Percentiles rank a stretch among this genome's conserved stretches.
Evolutionary conservation across 2,797 vertebrate genomes (phyloP).

Genomic region (Notamacropus eugenii): DNA sequence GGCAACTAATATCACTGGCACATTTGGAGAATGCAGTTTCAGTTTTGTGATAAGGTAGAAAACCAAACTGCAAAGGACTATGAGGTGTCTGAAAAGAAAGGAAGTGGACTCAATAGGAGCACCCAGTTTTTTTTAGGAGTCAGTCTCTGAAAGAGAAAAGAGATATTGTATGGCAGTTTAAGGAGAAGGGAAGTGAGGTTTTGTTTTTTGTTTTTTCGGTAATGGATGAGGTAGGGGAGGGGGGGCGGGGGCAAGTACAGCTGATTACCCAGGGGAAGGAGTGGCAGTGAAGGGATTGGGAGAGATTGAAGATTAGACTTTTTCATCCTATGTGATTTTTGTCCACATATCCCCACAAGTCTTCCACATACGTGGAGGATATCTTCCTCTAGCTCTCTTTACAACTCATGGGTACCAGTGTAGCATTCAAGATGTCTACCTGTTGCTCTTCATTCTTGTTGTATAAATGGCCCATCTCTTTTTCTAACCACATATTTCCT

Average conservation of each 20-base stretch:
- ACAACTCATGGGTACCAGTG: neutral
- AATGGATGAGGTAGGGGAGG: neutral
- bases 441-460: neutral
- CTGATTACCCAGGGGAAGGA: neutral
- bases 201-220: neutral
- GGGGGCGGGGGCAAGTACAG: neutral
- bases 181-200: neutral
- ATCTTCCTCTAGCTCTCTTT: neutral
- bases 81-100: neutral
- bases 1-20: neutral
- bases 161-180: too few relatives aligned
- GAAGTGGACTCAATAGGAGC: neutral
- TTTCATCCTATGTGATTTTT: neutral
- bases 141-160: neutral
- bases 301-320: neutral
- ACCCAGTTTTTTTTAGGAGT: neutral
- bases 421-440: neutral
- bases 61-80: neutral
- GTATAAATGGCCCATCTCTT: neutral
- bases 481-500: neutral
- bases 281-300: neutral
- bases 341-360: neutral
- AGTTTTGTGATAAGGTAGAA: neutral
- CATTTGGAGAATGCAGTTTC: neutral
- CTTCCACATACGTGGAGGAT: neutral